Conservation (phyloP, 2,113 vertebrate genomes). For the Microcebus jonahi region DNA sequence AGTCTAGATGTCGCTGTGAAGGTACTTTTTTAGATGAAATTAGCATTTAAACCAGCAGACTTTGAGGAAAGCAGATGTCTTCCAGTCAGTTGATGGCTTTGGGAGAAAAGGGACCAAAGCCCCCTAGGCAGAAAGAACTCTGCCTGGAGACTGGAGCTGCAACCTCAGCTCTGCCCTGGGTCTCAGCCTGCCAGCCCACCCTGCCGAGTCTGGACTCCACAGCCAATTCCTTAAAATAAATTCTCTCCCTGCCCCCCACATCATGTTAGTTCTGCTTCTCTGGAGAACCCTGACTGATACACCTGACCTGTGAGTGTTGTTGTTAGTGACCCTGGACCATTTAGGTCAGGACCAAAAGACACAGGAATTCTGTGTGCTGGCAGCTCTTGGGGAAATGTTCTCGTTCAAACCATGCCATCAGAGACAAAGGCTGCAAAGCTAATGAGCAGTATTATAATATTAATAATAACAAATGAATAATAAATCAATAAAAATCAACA, state of each 20-base stretch:
- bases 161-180: not conserved
- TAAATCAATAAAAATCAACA: not conserved
- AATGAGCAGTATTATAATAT: not conserved
- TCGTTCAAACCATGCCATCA: not conserved
- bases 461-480: not conserved
- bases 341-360: not conserved
- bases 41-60: not conserved
- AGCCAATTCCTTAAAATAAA: not conserved
- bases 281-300: not conserved
- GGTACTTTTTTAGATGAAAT: not conserved
- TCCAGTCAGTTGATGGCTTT: not conserved
- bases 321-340: not conserved
- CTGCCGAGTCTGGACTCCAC: not conserved
- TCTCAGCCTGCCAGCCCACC: not conserved
- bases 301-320: not conserved
- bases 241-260: not conserved
- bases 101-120: not conserved
- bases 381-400: not conserved
- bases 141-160: not conserved
- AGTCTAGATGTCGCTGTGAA: not conserved
- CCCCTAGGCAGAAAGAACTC: not conserved
- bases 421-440: not conserved
- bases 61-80: not conserved
- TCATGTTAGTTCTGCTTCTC: not conserved
- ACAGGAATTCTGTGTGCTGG: not conserved